Conservation (phyloP, 2,797 vertebrate genomes). For the Gastrophryne carolinensis region DNA sequence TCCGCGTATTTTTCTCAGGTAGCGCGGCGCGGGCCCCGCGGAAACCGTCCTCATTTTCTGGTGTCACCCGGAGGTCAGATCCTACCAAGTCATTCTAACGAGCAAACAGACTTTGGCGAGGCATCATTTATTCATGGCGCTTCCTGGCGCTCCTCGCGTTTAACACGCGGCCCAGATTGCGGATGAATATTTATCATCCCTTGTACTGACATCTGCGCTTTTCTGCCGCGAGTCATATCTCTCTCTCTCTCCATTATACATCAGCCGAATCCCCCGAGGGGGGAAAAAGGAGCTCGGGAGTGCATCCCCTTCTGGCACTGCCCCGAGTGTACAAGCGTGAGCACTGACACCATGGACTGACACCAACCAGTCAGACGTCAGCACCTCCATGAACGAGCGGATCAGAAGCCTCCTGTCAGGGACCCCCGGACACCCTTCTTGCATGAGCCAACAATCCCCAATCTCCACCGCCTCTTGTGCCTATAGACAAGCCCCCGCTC, state of each 20-base stretch:
- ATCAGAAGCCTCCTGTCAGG: too few species aligned
- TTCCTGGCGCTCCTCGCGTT: neutral
- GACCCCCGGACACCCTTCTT: too few species aligned
- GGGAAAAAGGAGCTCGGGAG: neutral
- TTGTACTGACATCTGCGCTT: conserved; percentile 4
- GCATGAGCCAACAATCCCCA: too few species aligned
- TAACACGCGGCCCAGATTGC: conserved; percentile 15
- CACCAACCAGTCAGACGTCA: too few species aligned
- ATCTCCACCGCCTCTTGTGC: too few species aligned
- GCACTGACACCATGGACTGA: neutral
- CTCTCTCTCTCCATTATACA: neutral
- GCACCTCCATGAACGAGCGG: too few species aligned
- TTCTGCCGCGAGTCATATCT: conserved; percentile 25
- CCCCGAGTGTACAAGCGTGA: neutral
- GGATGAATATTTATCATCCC: conserved; percentile 32
- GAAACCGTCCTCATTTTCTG: neutral
- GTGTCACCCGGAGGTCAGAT: conserved; percentile 20
- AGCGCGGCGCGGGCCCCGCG: neutral
- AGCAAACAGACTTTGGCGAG: conserved; percentile 39
- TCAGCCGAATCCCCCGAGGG: neutral
- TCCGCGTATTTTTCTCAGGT: neutral
- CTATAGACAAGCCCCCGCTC: too few species aligned
- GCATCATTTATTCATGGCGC: conserved; percentile 42
- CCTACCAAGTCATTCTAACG: conserved; percentile 32
- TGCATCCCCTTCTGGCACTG: neutral